These are phyloP conservation scores for Timema podura DNA, from an alignment of 2,888 invertebrate species.

Conservation along the genomic window DNA sequence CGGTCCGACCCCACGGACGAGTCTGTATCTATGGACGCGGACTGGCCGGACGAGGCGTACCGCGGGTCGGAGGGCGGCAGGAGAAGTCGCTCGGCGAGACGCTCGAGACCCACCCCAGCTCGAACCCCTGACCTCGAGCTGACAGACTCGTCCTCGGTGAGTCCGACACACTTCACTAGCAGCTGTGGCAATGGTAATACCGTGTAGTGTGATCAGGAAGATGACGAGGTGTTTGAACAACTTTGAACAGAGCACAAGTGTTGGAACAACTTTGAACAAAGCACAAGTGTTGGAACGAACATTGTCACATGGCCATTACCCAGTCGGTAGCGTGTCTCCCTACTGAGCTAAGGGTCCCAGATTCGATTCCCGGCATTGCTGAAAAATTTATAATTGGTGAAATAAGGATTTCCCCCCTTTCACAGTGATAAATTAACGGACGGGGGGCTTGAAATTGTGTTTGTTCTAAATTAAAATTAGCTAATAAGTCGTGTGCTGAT, in stretches of 20 bases:
- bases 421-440: too few species aligned
- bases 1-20: slow-evolving; percentile 19
- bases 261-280: background rate
- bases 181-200: background rate
- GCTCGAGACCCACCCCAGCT: slow-evolving; percentile 4
- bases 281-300: background rate
- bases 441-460: too few species aligned
- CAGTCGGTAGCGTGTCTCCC: too few species aligned
- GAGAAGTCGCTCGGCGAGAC: slow-evolving; percentile 10
- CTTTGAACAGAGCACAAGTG: background rate
- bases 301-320: too few species aligned
- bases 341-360: too few species aligned
- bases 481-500: too few species aligned
- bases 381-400: too few species aligned
- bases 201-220: background rate
- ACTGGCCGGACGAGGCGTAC: slow-evolving; percentile 15
- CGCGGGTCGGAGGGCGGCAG: slow-evolving; percentile 11
- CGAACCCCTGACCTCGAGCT: slow-evolving; percentile 13
- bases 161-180: background rate
- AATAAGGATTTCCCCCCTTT: too few species aligned
- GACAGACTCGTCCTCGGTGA: slow-evolving; percentile 22
- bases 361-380: too few species aligned
- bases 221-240: background rate
- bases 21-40: slow-evolving; percentile 1
- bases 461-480: too few species aligned